Evolutionary conservation across 2,113 vertebrate genomes (phyloP), one percentile per base, ranked within the genome.

Genomic region (Murina feae): DNA sequence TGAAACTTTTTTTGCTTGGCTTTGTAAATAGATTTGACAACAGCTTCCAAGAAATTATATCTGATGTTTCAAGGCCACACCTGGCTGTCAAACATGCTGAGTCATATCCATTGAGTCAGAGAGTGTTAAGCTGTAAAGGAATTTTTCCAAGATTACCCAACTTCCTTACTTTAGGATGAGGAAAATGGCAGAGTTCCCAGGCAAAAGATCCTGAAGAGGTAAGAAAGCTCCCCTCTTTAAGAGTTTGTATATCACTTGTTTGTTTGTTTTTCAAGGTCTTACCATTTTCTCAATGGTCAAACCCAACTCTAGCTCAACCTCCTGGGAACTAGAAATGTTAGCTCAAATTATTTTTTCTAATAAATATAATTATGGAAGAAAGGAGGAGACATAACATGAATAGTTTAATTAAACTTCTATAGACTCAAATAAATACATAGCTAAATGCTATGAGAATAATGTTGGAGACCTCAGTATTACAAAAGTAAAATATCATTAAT

Each of bases 11-110:
- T 92, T 68, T 93, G 66, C 81, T 89, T 82, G 80, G 69, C 71
- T 96, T 97, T 94, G 90, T 95, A 91, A 96, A 86, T 30, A 93
- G 60, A 90, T 39, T 94, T 91, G 85, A 95, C 92, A 93, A 30
- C 66, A 88, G 92, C 72, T 92, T 96, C 96, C 96, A 95, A 90
- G 90, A 97, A 97, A 94, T 68, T 92, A 85, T 37, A 68, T 76
- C 76, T 93, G 92, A 87, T 94, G 81, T 88, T 90, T 97, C 92
- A 96, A 94, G 90, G 71, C 84, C 91, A 72, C 87, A 44, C 84
- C 81, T 90, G 93, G 63, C 84, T 96, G 81, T 76, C 81, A 90
- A 82, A 84, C 47, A 2, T 21, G 91, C 95, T 94, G 90, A 95
- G 85, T 95, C 97, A 96, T 17, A 94, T 23, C 7, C 79, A 63